Base-by-base conservation (phyloP, 2,888 invertebrate genomes). In the Beris chalybata region DNA sequence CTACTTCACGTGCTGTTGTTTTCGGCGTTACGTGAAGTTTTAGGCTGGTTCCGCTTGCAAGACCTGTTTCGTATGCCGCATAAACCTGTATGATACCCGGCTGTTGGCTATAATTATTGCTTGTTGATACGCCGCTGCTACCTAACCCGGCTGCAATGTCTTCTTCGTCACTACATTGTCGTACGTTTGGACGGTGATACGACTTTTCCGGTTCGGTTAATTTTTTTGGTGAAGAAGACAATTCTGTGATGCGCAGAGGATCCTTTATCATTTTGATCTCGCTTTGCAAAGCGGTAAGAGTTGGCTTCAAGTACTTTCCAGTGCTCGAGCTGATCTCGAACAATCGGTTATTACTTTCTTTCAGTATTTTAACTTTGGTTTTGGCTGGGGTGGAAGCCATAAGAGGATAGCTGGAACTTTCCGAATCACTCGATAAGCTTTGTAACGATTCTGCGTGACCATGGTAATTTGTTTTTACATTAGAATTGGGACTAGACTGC, bases 61-160 rank as follows among this genome's bases (percentile, higher is more conserved):
- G 82, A 7, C 97, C 97, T 0, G 95, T 96, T 72, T 97, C 93
- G 79, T 97, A 98, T 0, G 97, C 97, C 5, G 97, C 96, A 77
- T 91, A 97, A 6, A 98, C 95, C 84, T 97, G 88, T 43, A 87
- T 82, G 6, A 81, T 81, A 31, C 79, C 79, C 0, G 80, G 74
- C 0, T 73, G 70, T 13, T 70, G 67, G 65, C 52, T 66, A 45
- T 48, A 44, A 52, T 50, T 59, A 50, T 64, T 61, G 44, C 54
- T 50, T 15, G 64, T 56, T 4, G 61, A 29, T 15, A 38, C 44
- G 54, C 70, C 30, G 67, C 71, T 67, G 68, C 67, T 70, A 5
- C 71, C 70, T 29, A 70, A 70, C 9, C 71, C 67, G 4, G 70
- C 68, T 9, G 73, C 63, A 7, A 71, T 68, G 6, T 72, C 63